Base-by-base conservation (phyloP, 2,888 invertebrate genomes). In the Ferrisia virgata region DNA sequence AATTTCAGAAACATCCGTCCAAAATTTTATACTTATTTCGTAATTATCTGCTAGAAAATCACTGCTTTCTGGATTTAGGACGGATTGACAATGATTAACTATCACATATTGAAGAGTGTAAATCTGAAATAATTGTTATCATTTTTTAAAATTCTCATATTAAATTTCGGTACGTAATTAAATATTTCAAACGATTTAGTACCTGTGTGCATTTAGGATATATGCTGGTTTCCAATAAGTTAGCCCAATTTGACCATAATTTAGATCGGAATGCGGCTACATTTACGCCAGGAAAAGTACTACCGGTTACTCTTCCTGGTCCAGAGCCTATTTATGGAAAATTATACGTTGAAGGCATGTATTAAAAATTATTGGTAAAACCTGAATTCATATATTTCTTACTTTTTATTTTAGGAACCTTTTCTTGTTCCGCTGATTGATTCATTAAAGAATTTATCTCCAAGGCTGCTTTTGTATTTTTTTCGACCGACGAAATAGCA, bases 161-260 rank as follows among this genome's bases (percentile, higher is more conserved):
- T 25, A 18, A 40, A 72, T 31, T 47, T 18, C 6, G 25, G n/a
- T n/a, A n/a, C n/a, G n/a, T n/a, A n/a, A n/a, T 18, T 22, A 0
- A 40, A 22, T 13, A 28, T 3, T 79, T n/a, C 2, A 85, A 82
- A 88, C 1, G 78, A 64, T 47, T n/a, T 15, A 43, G 86, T 85
- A 93, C 92, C 89, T 94, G 94, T 86, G 92, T 91, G 88, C 94
- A 94, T 86, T 92, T 92, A 85, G 92, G 91, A 86, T 91, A 93
- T 58, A 95, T 91, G 85, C 93, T 92, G 85, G 93, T 92, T 87
- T 94, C 94, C 88, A 96, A 94, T 9, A 96, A 89, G 89, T 94
- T 94, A 88, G 97, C 96, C 87, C 98, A 91, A 87, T 95, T 96
- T 85, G 93, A 93, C 97, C 97, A 98, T 5, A 98, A 91, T 87